Evolutionary conservation across 2,888 invertebrate genomes (phyloP).

Genomic region (Pterostichus niger): DNA sequence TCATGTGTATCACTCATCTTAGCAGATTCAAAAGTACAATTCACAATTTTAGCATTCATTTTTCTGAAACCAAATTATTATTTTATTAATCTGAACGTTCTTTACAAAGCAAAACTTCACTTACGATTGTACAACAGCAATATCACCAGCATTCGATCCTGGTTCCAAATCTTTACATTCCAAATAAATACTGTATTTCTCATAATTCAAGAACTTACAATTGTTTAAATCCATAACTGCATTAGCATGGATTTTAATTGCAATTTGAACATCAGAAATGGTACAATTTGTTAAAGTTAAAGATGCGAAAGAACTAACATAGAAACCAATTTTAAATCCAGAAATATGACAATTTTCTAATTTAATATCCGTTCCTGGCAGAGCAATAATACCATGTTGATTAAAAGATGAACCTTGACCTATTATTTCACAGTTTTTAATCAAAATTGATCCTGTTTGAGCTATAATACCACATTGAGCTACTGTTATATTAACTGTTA

Average conservation of each 20-base stretch:
- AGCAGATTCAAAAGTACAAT: constrained; percentile 6
- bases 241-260: constrained; percentile 24
- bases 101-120: constrained; percentile 66
- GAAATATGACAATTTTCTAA: constrained; percentile 78
- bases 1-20: too few relatives aligned
- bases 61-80: constrained; percentile 40
- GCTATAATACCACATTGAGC: constrained; percentile 79
- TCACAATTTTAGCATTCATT: constrained; percentile 16
- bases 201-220: constrained; percentile 73
- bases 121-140: constrained; percentile 74
- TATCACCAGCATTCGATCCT: constrained; percentile 70
- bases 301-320: constrained; percentile 6
- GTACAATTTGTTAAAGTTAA: constrained; percentile 26
- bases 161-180: constrained; percentile 75
- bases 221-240: constrained; percentile 13
- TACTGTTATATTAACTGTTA: constrained; percentile 79
- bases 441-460: constrained; percentile 77
- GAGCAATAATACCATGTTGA: constrained; percentile 79
- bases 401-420: constrained; percentile 78
- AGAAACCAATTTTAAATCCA: constrained; percentile 74
- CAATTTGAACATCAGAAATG: constrained; percentile 15
- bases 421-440: constrained; percentile 79
- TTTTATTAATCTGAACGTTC: not conserved
- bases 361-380: constrained; percentile 76
- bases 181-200: constrained; percentile 78